These are phyloP conservation scores for Helicoverpa assulta DNA, from an alignment of 2,888 invertebrate species.

Conservation along the genomic window DNA sequence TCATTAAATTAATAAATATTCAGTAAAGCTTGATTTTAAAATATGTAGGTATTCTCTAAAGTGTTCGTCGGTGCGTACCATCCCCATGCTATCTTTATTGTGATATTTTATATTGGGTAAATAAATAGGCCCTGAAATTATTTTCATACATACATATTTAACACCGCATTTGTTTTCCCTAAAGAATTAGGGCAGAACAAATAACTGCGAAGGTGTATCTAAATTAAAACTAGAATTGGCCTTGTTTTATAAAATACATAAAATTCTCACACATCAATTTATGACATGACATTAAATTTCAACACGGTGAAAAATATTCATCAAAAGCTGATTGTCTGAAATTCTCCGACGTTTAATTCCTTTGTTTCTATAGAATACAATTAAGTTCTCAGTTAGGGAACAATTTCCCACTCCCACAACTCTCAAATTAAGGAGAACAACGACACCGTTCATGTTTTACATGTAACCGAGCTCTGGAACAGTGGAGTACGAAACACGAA, in stretches of 20 bases:
- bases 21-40: constrained; percentile 29
- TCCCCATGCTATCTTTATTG: constrained; percentile 4
- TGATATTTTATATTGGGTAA: neutral
- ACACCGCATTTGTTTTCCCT: neutral
- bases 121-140: constrained; percentile 3
- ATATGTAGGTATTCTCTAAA: constrained; percentile 24
- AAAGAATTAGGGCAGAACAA: neutral
- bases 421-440: constrained; percentile 15
- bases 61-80: constrained; percentile 10
- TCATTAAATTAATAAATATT: constrained; percentile 44
- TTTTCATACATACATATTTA: neutral
- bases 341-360: neutral
- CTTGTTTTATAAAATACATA: neutral
- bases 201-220: neutral
- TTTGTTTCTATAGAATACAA: neutral
- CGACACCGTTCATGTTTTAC: constrained; percentile 31
- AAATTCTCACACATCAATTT: neutral
- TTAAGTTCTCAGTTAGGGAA: neutral
- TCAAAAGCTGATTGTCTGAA: neutral
- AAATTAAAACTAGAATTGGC: neutral
- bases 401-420: neutral
- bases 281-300: neutral
- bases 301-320: neutral
- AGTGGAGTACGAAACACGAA: constrained; percentile 41
- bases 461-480: constrained; percentile 26